Evolutionary conservation across 1,140 invertebrate genomes (phyloP).

Genomic region (Patella vulgata): DNA sequence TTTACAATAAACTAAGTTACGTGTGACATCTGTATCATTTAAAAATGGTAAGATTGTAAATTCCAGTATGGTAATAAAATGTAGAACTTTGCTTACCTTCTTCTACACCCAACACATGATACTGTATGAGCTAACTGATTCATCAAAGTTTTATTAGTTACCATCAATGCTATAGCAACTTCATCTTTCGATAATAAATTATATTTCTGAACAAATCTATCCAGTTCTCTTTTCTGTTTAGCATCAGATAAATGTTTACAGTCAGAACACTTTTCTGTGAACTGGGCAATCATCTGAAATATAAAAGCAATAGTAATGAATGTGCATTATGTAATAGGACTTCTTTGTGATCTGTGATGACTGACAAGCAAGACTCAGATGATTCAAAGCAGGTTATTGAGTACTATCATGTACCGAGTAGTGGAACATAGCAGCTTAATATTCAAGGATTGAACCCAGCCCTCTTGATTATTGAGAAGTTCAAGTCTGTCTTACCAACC

Average conservation of each 20-base stretch:
- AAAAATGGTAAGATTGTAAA: too few species aligned
- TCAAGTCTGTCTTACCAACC: too few species aligned
- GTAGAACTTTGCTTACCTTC: constrained; percentile 78
- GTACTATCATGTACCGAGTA: neutral
- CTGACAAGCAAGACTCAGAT: neutral
- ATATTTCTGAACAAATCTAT: constrained; percentile 84
- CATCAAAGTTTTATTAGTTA: constrained; percentile 83
- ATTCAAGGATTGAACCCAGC: too few species aligned
- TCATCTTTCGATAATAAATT: constrained; percentile 81
- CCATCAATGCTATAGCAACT: constrained; percentile 81
- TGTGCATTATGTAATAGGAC: neutral
- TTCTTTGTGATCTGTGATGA: neutral
- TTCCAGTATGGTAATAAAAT: too few species aligned
- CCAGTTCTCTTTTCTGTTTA: constrained; percentile 77
- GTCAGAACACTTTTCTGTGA: constrained; percentile 82
- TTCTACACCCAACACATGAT: constrained; percentile 90
- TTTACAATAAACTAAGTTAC: too few species aligned
- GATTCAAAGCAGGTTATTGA: neutral
- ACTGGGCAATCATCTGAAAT: constrained; percentile 89
- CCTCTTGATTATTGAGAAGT: too few species aligned
- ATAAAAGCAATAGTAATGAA: too few species aligned
- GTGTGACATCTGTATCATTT: too few species aligned
- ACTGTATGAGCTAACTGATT: constrained; percentile 86
- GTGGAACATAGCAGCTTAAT: too few species aligned
- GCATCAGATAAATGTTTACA: constrained; percentile 74